phyloP scores from a whole-genome alignment of 2,888 invertebrate species.

The Rapana venosa region DNA sequence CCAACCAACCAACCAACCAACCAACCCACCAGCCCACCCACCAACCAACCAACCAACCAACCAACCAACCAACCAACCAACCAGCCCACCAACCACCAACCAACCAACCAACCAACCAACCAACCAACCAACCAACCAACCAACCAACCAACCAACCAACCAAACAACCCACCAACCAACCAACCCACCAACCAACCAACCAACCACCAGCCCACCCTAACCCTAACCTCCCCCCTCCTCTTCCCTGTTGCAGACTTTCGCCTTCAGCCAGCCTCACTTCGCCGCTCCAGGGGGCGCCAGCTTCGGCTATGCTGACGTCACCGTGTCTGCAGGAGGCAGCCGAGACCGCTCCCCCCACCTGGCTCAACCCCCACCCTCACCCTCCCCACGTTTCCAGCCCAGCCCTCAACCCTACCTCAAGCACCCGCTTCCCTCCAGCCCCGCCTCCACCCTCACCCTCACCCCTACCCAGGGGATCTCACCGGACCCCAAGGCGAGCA shows the following conservation, averaged over 20 bases:
- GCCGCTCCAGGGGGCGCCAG: not conserved
- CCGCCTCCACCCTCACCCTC: not conserved
- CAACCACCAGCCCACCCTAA: not conserved
- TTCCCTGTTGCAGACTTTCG: constrained; percentile 9
- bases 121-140: too few species aligned
- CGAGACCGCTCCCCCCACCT: not conserved
- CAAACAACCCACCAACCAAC: too few species aligned
- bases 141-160: too few species aligned
- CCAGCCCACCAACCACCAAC: too few species aligned
- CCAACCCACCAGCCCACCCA: too few species aligned
- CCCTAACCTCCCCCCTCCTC: not conserved
- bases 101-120: too few species aligned
- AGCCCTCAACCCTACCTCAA: not conserved
- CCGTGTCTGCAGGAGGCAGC: not conserved
- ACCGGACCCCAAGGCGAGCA: too few species aligned
- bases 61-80: too few species aligned
- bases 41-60: too few species aligned
- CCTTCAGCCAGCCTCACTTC: constrained; percentile 15
- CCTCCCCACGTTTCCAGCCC: constrained; percentile 3
- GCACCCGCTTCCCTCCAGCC: not conserved
- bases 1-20: too few species aligned
- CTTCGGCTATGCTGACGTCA: constrained; percentile 34
- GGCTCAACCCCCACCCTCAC: not conserved
- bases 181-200: too few species aligned
- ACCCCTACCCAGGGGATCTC: not conserved